phyloP scores from a whole-genome alignment of 2,888 invertebrate species.

The Esperia sulphurella region DNA sequence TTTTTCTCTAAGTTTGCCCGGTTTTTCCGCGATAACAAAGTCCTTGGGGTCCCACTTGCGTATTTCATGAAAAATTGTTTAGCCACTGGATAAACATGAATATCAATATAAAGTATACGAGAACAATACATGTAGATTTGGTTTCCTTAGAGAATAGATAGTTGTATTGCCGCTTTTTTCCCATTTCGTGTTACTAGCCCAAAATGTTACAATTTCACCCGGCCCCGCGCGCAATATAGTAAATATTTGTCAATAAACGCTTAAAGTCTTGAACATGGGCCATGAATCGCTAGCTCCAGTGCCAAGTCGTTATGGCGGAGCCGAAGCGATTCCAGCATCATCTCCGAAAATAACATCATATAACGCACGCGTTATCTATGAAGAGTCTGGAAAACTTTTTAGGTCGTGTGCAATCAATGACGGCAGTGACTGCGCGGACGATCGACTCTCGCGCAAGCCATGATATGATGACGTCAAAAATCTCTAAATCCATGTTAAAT shows the following conservation, averaged over 20 bases:
- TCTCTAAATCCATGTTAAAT: background rate
- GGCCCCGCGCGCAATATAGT: constrained; percentile 8
- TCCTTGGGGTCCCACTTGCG: background rate
- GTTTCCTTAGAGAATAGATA: background rate
- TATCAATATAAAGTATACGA: background rate
- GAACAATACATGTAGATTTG: background rate
- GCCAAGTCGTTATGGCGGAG: constrained; percentile 69
- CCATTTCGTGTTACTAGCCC: constrained; percentile 1
- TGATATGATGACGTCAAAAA: background rate
- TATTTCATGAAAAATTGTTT: background rate
- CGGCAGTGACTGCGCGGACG: constrained; percentile 15
- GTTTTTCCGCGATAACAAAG: background rate
- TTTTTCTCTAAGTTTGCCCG: background rate
- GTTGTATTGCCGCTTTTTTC: background rate
- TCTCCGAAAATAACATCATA: constrained; percentile 62
- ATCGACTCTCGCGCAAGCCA: background rate
- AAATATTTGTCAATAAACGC: constrained; percentile 35
- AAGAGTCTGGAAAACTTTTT: constrained; percentile 44
- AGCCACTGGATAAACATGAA: background rate
- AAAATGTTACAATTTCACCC: background rate
- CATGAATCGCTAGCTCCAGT: constrained; percentile 70
- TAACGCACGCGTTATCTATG: constrained; percentile 38
- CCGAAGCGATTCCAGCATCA: constrained; percentile 67
- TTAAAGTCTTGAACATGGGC: constrained; percentile 58
- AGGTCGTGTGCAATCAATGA: constrained; percentile 28